These are phyloP conservation scores for Hydractinia symbiolongicarpus DNA, from an alignment of 30 jellyfish, hydroid and myxozoan genomes.

Conservation along the genomic window DNA sequence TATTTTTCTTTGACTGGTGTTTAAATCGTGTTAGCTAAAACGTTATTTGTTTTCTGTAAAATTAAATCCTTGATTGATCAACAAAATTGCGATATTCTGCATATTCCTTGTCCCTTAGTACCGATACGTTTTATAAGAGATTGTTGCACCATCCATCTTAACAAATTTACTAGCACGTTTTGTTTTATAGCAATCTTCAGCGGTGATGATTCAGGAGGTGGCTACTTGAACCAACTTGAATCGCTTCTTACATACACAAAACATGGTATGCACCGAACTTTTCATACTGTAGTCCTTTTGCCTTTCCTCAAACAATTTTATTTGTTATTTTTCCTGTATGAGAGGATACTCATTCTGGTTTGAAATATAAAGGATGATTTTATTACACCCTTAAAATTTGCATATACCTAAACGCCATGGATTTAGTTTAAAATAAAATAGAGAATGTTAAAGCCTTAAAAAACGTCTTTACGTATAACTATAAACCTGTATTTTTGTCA, in stretches of 20 bases:
- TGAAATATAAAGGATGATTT: too few species aligned
- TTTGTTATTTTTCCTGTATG: too few species aligned
- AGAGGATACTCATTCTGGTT: too few species aligned
- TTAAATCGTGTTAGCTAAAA: neutral
- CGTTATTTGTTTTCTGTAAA: neutral
- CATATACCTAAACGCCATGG: too few species aligned
- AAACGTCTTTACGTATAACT: too few species aligned
- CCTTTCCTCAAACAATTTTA: too few species aligned
- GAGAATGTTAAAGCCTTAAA: too few species aligned
- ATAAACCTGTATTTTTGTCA: too few species aligned
- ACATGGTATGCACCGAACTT: slow-evolving; percentile 35
- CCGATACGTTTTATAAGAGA: neutral
- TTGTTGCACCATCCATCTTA: too few species aligned
- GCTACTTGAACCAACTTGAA: slow-evolving; percentile 52
- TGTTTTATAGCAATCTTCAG: slow-evolving; percentile 46
- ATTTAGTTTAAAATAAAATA: too few species aligned
- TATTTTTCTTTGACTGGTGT: neutral
- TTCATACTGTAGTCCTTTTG: neutral
- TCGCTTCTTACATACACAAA: slow-evolving; percentile 44
- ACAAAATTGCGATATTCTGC: neutral
- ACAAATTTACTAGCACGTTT: neutral
- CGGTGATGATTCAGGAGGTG: slow-evolving; percentile 66
- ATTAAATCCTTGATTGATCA: neutral
- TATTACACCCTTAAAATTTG: too few species aligned
- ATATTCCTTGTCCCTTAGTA: neutral